These are phyloP conservation scores for Leptogaster cylindrica DNA, from an alignment of 2,888 invertebrate species.

Conservation along the genomic window DNA sequence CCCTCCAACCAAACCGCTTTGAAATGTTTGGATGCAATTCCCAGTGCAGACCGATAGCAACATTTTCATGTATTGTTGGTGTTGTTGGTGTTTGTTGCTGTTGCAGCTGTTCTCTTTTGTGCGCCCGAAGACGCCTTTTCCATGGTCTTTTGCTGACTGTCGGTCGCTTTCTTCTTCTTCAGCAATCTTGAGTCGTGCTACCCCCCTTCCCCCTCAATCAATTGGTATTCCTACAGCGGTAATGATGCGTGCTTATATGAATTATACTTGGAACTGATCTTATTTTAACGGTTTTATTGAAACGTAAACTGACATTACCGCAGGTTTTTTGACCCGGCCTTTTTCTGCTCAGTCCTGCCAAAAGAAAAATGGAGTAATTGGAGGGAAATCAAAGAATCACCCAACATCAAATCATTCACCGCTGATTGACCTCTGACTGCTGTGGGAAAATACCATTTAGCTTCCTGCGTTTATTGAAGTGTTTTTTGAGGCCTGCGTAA, in stretches of 20 bases:
- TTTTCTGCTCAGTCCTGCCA: no score
- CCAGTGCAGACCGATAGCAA: neutral
- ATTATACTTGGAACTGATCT: constrained; percentile 22
- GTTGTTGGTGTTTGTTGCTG: neutral
- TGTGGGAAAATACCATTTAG: no score
- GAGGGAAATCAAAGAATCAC: no score
- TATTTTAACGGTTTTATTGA: constrained; percentile 32
- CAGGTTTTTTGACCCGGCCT: no score
- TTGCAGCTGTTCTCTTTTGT: neutral
- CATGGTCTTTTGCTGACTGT: neutral
- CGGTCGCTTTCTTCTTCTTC: neutral
- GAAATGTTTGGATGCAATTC: neutral
- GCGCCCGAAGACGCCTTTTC: neutral
- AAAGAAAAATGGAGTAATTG: no score
- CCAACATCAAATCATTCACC: no score
- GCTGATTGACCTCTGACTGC: no score
- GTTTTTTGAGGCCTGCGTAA: no score
- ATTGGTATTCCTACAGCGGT: neutral
- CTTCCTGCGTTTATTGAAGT: no score
- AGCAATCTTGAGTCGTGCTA: neutral
- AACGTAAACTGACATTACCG: constrained; percentile 13
- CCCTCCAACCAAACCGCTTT: neutral
- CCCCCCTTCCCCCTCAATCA: no score
- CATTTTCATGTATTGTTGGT: neutral
- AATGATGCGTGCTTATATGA: constrained; percentile 22